Evolutionary conservation across 2,797 vertebrate species (phyloP).

Genomic region (Necrosyrtes monachus): DNA sequence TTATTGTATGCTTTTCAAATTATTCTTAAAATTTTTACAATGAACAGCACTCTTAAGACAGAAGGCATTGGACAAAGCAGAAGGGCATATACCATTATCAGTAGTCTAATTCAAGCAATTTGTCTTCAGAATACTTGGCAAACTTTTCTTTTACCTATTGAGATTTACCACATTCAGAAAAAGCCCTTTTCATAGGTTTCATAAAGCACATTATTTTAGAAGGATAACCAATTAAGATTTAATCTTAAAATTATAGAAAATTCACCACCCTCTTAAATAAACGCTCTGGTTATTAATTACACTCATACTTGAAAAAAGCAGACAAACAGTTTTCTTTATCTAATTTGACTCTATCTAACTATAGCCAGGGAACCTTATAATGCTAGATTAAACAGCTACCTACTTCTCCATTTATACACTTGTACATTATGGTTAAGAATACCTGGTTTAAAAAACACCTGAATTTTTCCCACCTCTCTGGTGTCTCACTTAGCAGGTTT

Average conservation of each 20-base stretch:
- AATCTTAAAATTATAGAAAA: constrained; percentile 35
- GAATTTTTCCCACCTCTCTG: background rate
- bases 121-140: constrained; percentile 62
- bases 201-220: constrained; percentile 17
- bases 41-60: background rate
- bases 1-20: background rate
- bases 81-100: background rate
- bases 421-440: background rate
- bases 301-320: background rate
- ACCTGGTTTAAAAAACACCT: background rate
- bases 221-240: constrained; percentile 51
- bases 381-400: background rate
- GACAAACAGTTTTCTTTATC: constrained; percentile 24
- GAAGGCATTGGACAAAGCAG: background rate
- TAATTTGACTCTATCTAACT: background rate
- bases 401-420: background rate
- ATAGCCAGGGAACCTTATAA: background rate
- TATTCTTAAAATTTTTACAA: background rate
- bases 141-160: constrained; percentile 46
- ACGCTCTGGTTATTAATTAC: constrained; percentile 44
- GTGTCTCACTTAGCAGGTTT: background rate
- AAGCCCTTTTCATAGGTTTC: constrained; percentile 4
- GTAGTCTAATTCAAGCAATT: constrained; percentile 39
- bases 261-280: constrained; percentile 21
- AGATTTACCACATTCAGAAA: constrained; percentile 3